Percentiles rank a stretch among this genome's conserved stretches.
These are phyloP conservation scores for Sphaeridia pumilis DNA, from an alignment of 2,888 invertebrate species.

Conservation along the genomic window DNA sequence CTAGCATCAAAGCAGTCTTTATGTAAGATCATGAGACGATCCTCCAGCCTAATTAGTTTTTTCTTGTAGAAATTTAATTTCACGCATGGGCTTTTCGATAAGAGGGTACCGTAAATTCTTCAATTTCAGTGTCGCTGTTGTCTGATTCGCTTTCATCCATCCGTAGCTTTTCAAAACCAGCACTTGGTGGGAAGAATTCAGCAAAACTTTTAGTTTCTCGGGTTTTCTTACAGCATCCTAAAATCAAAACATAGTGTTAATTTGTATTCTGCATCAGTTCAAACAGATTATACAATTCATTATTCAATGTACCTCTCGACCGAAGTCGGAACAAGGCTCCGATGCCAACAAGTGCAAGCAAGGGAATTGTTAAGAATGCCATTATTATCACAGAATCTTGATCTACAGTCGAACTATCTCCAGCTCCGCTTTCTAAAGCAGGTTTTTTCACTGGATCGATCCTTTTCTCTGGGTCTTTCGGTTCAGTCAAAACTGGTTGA, in stretches of 20 bases:
- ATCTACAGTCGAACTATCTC: constrained; percentile 8
- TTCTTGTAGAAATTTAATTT: no score
- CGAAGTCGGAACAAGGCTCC: constrained; percentile 29
- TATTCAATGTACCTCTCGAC: constrained; percentile 25
- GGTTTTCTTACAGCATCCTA: constrained; percentile 27
- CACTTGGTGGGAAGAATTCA: constrained; percentile 35
- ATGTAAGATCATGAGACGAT: no score
- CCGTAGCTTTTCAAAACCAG: constrained; percentile 33
- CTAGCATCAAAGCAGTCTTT: no score
- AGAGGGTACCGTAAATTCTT: constrained; percentile 32
- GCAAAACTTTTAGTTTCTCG: constrained; percentile 35
- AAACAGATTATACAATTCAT: no score
- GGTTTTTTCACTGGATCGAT: no score
- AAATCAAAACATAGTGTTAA: no score
- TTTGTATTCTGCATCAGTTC: no score
- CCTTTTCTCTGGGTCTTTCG: constrained; percentile 13
- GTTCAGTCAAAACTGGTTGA: constrained; percentile 3
- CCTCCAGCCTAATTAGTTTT: no score
- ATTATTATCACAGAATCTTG: constrained; percentile 35
- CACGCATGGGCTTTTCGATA: constrained; percentile 26
- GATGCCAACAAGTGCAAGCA: constrained; percentile 28
- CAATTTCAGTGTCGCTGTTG: constrained; percentile 35
- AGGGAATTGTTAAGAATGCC: constrained; percentile 35
- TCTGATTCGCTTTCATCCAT: constrained; percentile 35
- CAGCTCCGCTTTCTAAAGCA: no score